These are phyloP conservation scores for Drosophila infuscata DNA, from an alignment of 2,888 invertebrate species.

Conservation along the genomic window DNA sequence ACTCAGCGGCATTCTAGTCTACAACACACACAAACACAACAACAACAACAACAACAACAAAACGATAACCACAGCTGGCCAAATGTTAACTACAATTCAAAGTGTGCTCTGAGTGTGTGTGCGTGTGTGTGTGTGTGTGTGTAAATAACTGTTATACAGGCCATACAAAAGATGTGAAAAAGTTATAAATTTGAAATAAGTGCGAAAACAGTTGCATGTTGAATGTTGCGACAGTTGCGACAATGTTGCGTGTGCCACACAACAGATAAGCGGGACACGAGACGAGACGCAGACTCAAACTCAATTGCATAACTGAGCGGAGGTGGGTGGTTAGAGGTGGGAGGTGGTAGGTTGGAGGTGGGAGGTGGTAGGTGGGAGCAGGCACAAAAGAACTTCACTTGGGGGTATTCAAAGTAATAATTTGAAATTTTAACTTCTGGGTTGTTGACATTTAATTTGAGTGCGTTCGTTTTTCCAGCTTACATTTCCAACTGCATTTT, in stretches of 20 bases:
- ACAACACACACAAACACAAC: conserved; percentile 24
- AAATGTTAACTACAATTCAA: conserved; percentile 68
- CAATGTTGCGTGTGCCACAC: conserved; percentile 25
- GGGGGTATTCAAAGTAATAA: conserved; percentile 28
- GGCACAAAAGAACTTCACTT: conserved; percentile 16
- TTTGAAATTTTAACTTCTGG: not conserved
- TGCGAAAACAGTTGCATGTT: conserved; percentile 57
- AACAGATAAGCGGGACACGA: conserved; percentile 14
- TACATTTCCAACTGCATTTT: not conserved
- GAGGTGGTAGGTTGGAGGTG: too few species aligned
- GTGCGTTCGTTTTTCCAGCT: not conserved
- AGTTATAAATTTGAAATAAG: conserved; percentile 24
- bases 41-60: conserved; percentile 4
- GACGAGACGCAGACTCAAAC: not conserved
- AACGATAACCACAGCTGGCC: conserved; percentile 26
- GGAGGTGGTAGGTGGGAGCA: too few species aligned
- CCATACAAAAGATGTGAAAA: conserved; percentile 23
- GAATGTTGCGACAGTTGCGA: conserved; percentile 1
- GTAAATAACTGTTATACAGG: conserved; percentile 32
- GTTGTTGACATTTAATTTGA: not conserved
- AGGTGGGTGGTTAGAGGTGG: too few species aligned
- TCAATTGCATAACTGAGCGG: not conserved
- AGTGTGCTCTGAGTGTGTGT: conserved; percentile 10
- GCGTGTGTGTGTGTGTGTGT: conserved; percentile 11
- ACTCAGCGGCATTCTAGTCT: conserved; percentile 55